Evolutionary conservation across 2,888 invertebrate species (phyloP), one percentile per base, ranked within the genome.

Genomic region (Tineola bisselliella): DNA sequence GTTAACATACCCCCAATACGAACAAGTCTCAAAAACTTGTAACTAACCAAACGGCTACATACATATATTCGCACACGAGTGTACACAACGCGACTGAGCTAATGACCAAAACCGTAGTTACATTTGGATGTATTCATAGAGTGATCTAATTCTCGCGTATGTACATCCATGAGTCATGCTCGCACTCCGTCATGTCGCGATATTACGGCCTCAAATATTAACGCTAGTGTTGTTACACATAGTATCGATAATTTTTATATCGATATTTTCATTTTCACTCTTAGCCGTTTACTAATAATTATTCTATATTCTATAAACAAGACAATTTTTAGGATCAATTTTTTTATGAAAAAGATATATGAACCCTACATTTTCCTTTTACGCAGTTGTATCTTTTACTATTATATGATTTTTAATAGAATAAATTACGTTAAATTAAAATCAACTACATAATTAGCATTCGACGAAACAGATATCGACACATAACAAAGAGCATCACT

Each of bases 141-240:
- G 54, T 54, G 54, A 54, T 54, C 54, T 54, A 54, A 25, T 54
- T 54, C 54, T 18, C 54, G 54, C 54, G 25, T 18, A 54, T n/a
- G 25, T 25, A 18, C 25, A 25, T 54, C 54, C 19, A n/a, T 54
- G 25, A 54, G 17, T 54, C 54, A 54, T 54, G 25, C 54, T 10
- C 54, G 54, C 69, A 74, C 77, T 74, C 66, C 74, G 73, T 76
- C 79, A 77, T 79, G 80, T 79, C 81, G 74, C 71, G 72, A 74
- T 78, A 74, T 71, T 73, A 70, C 70, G 80, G 79, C 80, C 82
- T 81, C 84, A 76, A 77, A 77, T 74, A 71, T 69, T 70, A 69
- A 66, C 64, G 65, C 67, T 74, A 83, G 79, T 70, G 72, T 69
- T 66, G 76, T 72, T 25, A 6, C 6, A 25, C 25, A 25, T 25